A percentile compares a stretch with the other conserved stretches of the same genome.
Conservation (phyloP, 2,888 invertebrate species). For the Tricholauxania praeusta region DNA sequence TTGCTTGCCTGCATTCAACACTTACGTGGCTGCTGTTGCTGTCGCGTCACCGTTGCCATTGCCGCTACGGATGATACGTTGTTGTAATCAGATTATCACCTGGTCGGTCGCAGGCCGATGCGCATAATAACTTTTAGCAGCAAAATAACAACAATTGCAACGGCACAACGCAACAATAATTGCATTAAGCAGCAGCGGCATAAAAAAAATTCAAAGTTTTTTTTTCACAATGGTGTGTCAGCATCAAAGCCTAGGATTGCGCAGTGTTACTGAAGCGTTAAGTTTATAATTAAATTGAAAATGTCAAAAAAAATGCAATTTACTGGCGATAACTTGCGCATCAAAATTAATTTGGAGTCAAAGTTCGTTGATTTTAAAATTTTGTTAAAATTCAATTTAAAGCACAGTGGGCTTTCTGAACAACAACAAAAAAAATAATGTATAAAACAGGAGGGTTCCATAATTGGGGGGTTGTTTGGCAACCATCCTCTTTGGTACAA, state of each 20-base stretch:
- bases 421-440: background rate
- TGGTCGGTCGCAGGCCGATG: slow-evolving; percentile 34
- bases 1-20: background rate
- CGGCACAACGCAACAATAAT: slow-evolving; percentile 28
- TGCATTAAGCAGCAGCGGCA: slow-evolving; percentile 37
- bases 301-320: slow-evolving; percentile 17
- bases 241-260: background rate
- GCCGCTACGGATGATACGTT: background rate
- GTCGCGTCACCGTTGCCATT: background rate
- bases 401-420: background rate
- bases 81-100: slow-evolving; percentile 42
- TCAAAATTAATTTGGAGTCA: slow-evolving; percentile 13
- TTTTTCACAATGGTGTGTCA: background rate
- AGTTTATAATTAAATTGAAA: slow-evolving; percentile 17
- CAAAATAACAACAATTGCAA: too few relatives aligned
- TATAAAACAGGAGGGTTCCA: too few relatives aligned
- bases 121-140: slow-evolving; percentile 18
- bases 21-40: background rate
- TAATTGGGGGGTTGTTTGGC: too few relatives aligned
- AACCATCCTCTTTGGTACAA: too few relatives aligned
- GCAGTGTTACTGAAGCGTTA: background rate
- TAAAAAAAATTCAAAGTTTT: slow-evolving; percentile 2
- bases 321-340: slow-evolving; percentile 3
- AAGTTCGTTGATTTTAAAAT: slow-evolving; percentile 8
- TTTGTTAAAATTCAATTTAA: slow-evolving; percentile 3